Evolutionary conservation across 35 echinoderm and acorn worm species (phyloP).

Genomic region (Nesometra sesokonis): DNA sequence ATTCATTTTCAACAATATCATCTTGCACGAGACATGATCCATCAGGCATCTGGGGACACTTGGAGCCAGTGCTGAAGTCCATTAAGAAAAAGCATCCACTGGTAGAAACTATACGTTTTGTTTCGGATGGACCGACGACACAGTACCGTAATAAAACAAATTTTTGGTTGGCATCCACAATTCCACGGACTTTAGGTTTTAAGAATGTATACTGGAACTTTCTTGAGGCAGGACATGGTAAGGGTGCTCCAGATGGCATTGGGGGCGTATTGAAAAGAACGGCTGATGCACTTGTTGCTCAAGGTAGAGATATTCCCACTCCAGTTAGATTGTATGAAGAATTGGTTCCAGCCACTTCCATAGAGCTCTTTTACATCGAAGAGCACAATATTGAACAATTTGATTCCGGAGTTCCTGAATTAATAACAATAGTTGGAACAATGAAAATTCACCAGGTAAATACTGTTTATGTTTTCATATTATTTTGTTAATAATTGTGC

Average conservation of each 20-base stretch:
- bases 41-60: no score
- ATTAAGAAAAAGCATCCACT: background rate
- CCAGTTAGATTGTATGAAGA: background rate
- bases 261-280: slow-evolving; percentile 28
- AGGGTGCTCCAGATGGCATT: slow-evolving; percentile 31
- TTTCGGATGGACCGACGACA: slow-evolving; percentile 24
- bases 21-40: no score
- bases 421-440: slow-evolving; percentile 6
- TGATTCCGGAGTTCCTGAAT: slow-evolving; percentile 2
- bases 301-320: slow-evolving; percentile 7
- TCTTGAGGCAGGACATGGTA: slow-evolving; percentile 19
- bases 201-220: slow-evolving; percentile 11
- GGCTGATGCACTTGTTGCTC: slow-evolving; percentile 10
- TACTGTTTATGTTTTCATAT: background rate
- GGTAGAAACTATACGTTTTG: slow-evolving; percentile 15
- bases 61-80: no score
- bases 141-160: slow-evolving; percentile 33
- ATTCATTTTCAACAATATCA: no score
- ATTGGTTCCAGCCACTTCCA: background rate
- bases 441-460: slow-evolving; percentile 40
- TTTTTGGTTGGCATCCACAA: slow-evolving; percentile 24
- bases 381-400: slow-evolving; percentile 14
- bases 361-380: background rate
- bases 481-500: background rate
- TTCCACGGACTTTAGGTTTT: slow-evolving; percentile 16